Evolutionary conservation across 2,113 vertebrate species (phyloP).

Genomic region (Dicaeum eximium): DNA sequence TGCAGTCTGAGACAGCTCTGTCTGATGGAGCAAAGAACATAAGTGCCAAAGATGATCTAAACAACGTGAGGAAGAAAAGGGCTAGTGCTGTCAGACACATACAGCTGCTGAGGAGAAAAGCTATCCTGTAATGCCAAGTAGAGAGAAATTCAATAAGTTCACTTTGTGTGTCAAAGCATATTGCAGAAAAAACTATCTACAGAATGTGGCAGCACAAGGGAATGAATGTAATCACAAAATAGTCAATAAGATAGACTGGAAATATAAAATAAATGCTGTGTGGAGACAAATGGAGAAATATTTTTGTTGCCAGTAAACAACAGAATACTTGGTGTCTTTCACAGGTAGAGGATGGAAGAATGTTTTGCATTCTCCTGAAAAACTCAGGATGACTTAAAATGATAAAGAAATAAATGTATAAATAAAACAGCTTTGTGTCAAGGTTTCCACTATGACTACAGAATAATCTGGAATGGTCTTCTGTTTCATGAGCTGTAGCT

Average conservation of each 20-base stretch:
- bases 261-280: constrained; percentile 38
- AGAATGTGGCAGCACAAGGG: constrained; percentile 1
- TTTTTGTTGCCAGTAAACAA: constrained; percentile 8
- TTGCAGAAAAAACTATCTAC: constrained; percentile 16
- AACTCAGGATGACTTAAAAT: neutral
- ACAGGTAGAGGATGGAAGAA: neutral
- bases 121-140: neutral
- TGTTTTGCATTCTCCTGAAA: neutral
- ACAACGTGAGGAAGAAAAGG: neutral
- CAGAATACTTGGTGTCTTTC: neutral
- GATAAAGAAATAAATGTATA: neutral
- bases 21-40: neutral
- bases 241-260: constrained; percentile 24
- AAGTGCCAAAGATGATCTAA: constrained; percentile 26
- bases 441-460: neutral
- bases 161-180: constrained; percentile 29
- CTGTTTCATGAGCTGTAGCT: neutral
- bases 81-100: neutral
- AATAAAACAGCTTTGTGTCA: neutral
- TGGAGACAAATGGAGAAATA: neutral
- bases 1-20: neutral
- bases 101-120: neutral
- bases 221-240: constrained; percentile 21
- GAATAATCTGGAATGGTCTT: neutral
- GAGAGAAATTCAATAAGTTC: constrained; percentile 39